A percentile compares a stretch with the other conserved stretches of the same genome.
phyloP scores from a whole-genome alignment of 2,888 invertebrate genomes.

The Drosophila rellima region DNA sequence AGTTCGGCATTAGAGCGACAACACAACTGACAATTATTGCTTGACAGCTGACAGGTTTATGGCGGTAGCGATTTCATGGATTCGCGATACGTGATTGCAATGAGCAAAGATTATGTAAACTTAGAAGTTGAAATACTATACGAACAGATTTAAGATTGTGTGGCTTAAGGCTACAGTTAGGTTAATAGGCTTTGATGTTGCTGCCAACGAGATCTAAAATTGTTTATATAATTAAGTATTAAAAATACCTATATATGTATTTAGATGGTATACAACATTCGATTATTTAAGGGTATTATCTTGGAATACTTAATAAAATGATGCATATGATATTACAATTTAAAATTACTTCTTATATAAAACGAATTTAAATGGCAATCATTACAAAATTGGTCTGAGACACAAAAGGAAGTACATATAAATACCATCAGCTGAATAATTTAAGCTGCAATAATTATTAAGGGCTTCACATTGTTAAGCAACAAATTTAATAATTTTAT shows the following conservation, averaged over 20 bases:
- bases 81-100: slow-evolving; percentile 32
- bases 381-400: no score
- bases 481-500: no score
- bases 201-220: background rate
- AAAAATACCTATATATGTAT: background rate
- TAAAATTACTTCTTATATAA: no score
- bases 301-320: no score
- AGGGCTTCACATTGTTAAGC: no score
- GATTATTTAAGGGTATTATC: no score
- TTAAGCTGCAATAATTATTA: no score
- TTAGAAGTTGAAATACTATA: slow-evolving; percentile 2
- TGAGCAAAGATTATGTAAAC: slow-evolving; percentile 11
- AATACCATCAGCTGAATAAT: no score
- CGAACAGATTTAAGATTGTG: background rate
- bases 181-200: background rate
- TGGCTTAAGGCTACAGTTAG: background rate
- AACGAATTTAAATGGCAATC: no score
- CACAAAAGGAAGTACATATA: no score
- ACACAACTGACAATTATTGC: slow-evolving; percentile 73
- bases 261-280: background rate
- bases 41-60: slow-evolving; percentile 71
- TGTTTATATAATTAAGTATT: background rate
- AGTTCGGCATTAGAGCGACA: slow-evolving; percentile 64
- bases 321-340: no score
- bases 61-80: slow-evolving; percentile 43